Conservation (phyloP, 1,140 invertebrate species). For the Gryon sp. region DNA sequence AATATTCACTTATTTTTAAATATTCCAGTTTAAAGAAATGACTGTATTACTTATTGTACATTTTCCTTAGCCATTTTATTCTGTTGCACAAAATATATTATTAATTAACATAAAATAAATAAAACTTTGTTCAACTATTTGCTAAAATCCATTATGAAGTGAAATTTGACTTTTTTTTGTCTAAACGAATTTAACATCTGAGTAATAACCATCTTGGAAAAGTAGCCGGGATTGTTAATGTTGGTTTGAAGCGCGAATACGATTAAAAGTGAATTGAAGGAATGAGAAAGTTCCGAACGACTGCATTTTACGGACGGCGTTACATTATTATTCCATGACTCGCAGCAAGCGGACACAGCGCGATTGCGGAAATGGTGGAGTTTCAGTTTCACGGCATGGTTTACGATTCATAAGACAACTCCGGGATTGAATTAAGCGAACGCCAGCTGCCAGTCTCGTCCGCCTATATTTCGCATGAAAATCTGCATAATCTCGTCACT, state of each 20-base stretch:
- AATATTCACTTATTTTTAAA: too few species aligned
- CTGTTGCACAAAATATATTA: too few species aligned
- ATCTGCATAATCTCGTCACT: constrained; percentile 79
- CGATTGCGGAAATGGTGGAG: constrained; percentile 51
- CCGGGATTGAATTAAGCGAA: constrained; percentile 77
- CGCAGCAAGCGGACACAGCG: constrained; percentile 42
- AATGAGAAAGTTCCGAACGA: constrained; percentile 44
- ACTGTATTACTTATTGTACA: too few species aligned
- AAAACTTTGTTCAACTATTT: too few species aligned
- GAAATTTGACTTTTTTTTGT: too few species aligned
- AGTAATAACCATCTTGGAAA: neutral
- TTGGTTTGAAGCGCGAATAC: constrained; percentile 11
- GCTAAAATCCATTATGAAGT: too few species aligned
- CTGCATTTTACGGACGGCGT: constrained; percentile 59
- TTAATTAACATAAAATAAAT: too few species aligned
- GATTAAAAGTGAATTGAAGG: constrained; percentile 41
- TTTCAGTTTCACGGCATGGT: constrained; percentile 73
- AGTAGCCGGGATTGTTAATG: constrained; percentile 15
- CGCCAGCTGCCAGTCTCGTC: constrained; percentile 74
- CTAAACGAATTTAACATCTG: neutral
- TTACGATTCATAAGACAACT: constrained; percentile 80
- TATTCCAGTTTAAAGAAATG: too few species aligned
- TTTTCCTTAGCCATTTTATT: too few species aligned
- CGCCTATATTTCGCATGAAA: constrained; percentile 68
- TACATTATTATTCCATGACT: constrained; percentile 67